These are phyloP conservation scores for Ophiothrix spiculata DNA, from an alignment of 35 echinoderm and acorn worm species.

Conservation along the genomic window DNA sequence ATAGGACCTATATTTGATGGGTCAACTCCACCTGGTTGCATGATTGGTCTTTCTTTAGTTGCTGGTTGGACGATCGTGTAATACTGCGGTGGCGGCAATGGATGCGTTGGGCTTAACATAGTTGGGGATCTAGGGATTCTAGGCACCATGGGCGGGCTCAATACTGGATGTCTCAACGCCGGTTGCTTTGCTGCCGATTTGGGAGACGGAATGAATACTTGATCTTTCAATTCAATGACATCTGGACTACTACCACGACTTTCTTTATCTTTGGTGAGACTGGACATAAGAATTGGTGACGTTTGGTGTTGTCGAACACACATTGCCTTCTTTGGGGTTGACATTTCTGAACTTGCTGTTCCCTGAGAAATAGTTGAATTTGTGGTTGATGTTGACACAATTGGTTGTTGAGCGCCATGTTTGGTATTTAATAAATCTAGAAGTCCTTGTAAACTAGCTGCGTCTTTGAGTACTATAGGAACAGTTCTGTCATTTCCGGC, in stretches of 20 bases:
- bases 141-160: neutral
- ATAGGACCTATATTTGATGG: neutral
- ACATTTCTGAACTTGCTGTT: neutral
- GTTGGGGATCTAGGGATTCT: neutral
- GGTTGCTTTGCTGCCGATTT: neutral
- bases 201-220: neutral
- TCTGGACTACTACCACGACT: neutral
- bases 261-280: neutral
- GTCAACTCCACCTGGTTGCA: neutral
- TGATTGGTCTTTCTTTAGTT: neutral
- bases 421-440: no score
- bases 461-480: no score
- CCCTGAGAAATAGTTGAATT: no score
- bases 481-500: no score
- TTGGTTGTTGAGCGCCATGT: no score
- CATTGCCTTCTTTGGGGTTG: neutral
- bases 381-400: no score
- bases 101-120: neutral
- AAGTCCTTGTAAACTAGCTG: no score
- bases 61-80: neutral
- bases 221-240: neutral
- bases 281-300: neutral
- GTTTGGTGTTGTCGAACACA: neutral
- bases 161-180: neutral
- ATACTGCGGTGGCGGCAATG: neutral